phyloP scores from a whole-genome alignment of 2,113 vertebrate species.

The Morone chrysops region DNA sequence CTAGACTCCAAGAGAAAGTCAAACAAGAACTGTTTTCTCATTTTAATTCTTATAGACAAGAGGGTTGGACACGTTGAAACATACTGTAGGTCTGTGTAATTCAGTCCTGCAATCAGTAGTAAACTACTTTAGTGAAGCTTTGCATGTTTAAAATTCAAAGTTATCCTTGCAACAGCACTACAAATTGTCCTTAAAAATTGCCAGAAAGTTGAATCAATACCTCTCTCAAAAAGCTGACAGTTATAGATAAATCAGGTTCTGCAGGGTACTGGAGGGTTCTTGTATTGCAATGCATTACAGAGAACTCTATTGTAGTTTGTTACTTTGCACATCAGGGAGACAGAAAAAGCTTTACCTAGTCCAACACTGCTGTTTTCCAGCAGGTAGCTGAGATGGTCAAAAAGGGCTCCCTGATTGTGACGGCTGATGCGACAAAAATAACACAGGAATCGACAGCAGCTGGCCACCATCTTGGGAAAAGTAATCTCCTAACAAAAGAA shows the following conservation, averaged over 20 bases:
- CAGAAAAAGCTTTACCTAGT: constrained; percentile 86
- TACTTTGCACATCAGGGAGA: not conserved
- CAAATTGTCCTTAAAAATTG: not conserved
- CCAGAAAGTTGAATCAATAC: not conserved
- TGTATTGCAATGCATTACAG: not conserved
- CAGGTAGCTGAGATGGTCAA: constrained; percentile 96
- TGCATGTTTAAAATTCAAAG: not conserved
- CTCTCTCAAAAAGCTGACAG: not conserved
- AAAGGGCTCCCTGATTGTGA: constrained; percentile 97
- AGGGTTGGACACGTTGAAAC: not conserved
- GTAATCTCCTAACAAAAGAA: constrained; percentile 87
- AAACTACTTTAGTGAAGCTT: not conserved
- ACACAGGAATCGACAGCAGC: constrained; percentile 97
- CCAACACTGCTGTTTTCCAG: constrained; percentile 96
- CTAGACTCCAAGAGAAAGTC: not conserved
- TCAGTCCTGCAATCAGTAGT: not conserved
- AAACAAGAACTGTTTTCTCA: not conserved
- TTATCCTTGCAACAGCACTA: not conserved
- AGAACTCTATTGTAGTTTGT: not conserved
- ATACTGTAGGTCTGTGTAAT: not conserved
- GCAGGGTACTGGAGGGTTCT: not conserved
- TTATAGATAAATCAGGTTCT: not conserved
- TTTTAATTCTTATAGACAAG: not conserved
- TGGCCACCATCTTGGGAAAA: constrained; percentile 98
- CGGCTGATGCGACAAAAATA: constrained; percentile 98